Evolutionary conservation across 2,113 vertebrate species (phyloP).

Genomic region (Myiagra hebetior): DNA sequence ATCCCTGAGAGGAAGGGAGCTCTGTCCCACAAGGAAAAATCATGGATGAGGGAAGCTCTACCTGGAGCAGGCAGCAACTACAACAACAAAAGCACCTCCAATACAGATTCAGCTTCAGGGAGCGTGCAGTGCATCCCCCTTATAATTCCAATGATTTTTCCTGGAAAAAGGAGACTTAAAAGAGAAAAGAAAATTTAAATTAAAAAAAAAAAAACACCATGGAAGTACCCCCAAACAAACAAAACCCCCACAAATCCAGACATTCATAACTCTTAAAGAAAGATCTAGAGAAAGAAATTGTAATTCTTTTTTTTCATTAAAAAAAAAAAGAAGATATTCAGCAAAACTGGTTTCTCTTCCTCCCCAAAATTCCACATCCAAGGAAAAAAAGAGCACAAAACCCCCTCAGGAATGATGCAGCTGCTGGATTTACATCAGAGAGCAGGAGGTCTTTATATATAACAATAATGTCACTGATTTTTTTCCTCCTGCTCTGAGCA

Average conservation of each 20-base stretch:
- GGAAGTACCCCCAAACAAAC: too few relatives aligned
- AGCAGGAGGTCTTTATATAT: fast-evolving
- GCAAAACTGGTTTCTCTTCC: not conserved
- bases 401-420: not conserved
- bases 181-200: not conserved
- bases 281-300: not conserved
- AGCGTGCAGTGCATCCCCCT: not conserved
- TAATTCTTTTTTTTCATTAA: not conserved
- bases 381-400: not conserved
- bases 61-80: not conserved
- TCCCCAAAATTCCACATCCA: not conserved
- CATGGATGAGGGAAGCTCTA: not conserved
- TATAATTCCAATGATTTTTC: not conserved
- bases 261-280: not conserved
- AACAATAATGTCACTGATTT: not conserved
- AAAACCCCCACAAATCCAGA: not conserved
- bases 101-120: not conserved
- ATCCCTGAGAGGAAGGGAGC: not conserved
- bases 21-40: not conserved
- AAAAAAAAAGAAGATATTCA: not conserved
- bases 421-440: not conserved
- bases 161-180: not conserved
- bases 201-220: not conserved
- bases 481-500: not conserved
- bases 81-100: not conserved